Base-by-base conservation (phyloP, 2,113 vertebrate species). In the Pygoscelis adeliae region DNA sequence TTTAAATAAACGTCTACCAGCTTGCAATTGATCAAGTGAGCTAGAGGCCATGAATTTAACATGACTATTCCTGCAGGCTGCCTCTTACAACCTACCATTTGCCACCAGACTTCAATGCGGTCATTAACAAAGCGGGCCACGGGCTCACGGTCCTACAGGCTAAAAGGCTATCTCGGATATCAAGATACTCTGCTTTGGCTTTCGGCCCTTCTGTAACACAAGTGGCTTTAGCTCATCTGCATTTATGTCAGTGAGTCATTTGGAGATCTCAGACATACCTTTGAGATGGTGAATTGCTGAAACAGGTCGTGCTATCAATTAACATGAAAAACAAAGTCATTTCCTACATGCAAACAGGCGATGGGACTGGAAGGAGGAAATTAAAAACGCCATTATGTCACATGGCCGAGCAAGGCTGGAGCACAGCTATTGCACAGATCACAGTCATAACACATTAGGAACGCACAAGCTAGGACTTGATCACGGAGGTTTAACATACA, bases 161-260 rank as follows among this genome's bases (percentile, higher is more conserved):
- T 92, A 96, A 95, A 93, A 84, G 97, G 94, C 89, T 96, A 90
- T 36, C 86, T 93, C 0, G 0, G 79, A 49, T 90, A 96, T 85
- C 92, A 66, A 96, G 89, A 82, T 71, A 50, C 67, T 76, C 63
- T 59, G 67, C 89, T 80, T 94, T 95, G 93, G 79, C 96, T 94
- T 95, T 88, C 56, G 0, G 91, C 95, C 69, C 71, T 73, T 79
- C 92, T 69, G 67, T 78, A 94, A 82, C 38, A 76, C 46, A 86
- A 94, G 87, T 89, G 95, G 73, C 59, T 70, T 59, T 89, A 97
- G 94, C 80, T 93, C 47, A 93, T 93, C 84, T 89, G 93, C 87
- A 61, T 91, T 95, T 96, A 94, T 95, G 97, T 92, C 95, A 94
- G 95, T 98, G 98, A 98, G 91, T 98, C 98, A 98, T 95, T n/a